Conservation (phyloP, 2,888 invertebrate genomes). For the Platycnemis pennipes region DNA sequence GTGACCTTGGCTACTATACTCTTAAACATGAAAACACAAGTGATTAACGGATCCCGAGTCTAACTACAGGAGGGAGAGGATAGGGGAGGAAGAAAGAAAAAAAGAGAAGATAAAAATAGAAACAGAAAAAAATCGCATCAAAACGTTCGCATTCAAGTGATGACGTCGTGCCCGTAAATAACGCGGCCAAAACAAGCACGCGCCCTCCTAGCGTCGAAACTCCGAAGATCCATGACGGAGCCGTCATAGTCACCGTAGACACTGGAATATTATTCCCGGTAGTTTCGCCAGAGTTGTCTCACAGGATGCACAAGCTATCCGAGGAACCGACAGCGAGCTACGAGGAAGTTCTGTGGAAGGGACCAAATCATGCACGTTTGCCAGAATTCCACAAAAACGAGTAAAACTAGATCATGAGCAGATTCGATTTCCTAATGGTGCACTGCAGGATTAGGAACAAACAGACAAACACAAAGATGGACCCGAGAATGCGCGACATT, state of each 20-base stretch:
- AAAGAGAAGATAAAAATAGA: neutral
- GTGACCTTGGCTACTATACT: too few relatives aligned
- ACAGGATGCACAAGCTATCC: neutral
- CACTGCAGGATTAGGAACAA: too few relatives aligned
- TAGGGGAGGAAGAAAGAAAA: neutral
- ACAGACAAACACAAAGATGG: too few relatives aligned
- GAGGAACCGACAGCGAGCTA: neutral
- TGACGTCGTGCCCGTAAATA: slow-evolving; percentile 16
- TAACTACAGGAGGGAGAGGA: neutral
- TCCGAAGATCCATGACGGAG: neutral
- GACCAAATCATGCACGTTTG: neutral
- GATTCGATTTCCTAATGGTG: too few relatives aligned
- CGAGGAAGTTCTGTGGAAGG: neutral
- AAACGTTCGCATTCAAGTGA: slow-evolving; percentile 36
- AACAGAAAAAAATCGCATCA: slow-evolving; percentile 4
- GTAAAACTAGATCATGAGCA: too few relatives aligned
- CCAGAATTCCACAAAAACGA: neutral
- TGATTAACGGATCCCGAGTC: neutral
- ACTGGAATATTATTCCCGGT: neutral
- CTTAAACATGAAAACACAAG: neutral
- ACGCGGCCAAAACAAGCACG: neutral
- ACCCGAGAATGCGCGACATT: too few relatives aligned
- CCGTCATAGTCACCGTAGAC: neutral
- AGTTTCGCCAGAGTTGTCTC: neutral
- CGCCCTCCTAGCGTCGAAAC: neutral